A percentile compares a stretch with the other conserved stretches of the same genome.
Evolutionary conservation across 2,797 vertebrate species (phyloP).

Genomic region (Rhinophrynus dorsalis): DNA sequence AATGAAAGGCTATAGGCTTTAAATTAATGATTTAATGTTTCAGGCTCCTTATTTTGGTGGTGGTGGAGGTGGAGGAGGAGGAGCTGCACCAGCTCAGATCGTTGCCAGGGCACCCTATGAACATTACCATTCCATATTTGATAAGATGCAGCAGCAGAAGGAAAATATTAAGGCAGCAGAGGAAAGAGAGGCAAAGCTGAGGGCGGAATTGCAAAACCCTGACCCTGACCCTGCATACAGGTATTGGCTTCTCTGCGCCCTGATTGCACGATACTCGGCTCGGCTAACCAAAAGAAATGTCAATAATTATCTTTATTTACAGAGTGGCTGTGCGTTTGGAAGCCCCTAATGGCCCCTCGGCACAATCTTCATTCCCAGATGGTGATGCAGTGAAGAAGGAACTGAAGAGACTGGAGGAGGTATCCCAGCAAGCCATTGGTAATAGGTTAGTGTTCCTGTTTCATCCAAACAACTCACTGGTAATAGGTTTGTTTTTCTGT

Average conservation of each 20-base stretch:
- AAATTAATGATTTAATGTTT: conserved; percentile 49
- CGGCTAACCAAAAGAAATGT: background rate
- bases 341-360: conserved; percentile 67
- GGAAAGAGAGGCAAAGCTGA: conserved; percentile 61
- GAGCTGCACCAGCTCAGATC: conserved; percentile 59
- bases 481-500: too few species aligned
- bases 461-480: too few species aligned
- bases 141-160: conserved; percentile 77
- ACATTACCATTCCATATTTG: conserved; percentile 78
- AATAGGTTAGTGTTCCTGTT: conserved; percentile 70
- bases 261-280: background rate
- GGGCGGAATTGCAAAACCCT: conserved; percentile 41
- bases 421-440: conserved; percentile 70
- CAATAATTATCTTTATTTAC: conserved; percentile 24
- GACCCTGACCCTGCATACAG: conserved; percentile 59
- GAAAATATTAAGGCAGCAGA: conserved; percentile 61
- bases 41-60: conserved; percentile 74
- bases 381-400: conserved; percentile 75
- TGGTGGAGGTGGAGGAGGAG: conserved; percentile 69
- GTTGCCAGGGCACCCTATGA: conserved; percentile 67
- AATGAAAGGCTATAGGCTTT: too few species aligned
- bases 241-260: conserved; percentile 52
- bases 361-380: conserved; percentile 64
- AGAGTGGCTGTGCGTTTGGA: conserved; percentile 68
- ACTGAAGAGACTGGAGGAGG: conserved; percentile 79